Percentiles rank a stretch among this genome's conserved stretches.
Evolutionary conservation across 2,113 vertebrate genomes (phyloP).

Genomic region (Rhea americana): DNA sequence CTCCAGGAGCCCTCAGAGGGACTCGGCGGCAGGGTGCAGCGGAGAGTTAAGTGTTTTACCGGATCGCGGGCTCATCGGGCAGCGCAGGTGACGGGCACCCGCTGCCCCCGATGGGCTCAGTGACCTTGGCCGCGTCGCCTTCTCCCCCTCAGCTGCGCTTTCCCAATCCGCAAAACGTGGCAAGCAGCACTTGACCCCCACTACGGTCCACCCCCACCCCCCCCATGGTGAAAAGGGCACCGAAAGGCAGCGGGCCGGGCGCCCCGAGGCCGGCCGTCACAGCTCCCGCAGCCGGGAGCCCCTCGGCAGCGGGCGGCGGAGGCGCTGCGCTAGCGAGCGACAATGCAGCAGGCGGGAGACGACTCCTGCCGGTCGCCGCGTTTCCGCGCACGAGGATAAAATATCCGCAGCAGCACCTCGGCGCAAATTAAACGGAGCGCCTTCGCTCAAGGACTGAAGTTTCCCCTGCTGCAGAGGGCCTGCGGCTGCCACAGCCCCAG

Average conservation of each 20-base stretch:
- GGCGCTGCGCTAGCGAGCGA: not conserved
- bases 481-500: not conserved
- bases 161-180: not conserved
- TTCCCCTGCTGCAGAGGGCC: conserved; percentile 40
- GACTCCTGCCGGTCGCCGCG: conserved; percentile 37
- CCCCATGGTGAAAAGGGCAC: not conserved
- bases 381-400: not conserved
- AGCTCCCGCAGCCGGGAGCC: not conserved
- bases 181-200: not conserved
- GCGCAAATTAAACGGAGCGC: not conserved
- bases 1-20: rapidly evolving
- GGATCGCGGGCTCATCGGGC: not conserved
- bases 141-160: rapidly evolving
- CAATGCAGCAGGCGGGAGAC: conserved; percentile 55
- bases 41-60: not conserved
- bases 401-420: conserved; percentile 29
- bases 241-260: rapidly evolving
- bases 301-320: not conserved
- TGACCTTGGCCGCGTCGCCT: conserved; percentile 42
- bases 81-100: not conserved
- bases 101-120: not conserved
- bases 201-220: not conserved
- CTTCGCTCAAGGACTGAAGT: conserved; percentile 32
- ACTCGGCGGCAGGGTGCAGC: no score
- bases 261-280: not conserved